Evolutionary conservation across 2,888 invertebrate species (phyloP).

Genomic region (Criorhina ranunculi): DNA sequence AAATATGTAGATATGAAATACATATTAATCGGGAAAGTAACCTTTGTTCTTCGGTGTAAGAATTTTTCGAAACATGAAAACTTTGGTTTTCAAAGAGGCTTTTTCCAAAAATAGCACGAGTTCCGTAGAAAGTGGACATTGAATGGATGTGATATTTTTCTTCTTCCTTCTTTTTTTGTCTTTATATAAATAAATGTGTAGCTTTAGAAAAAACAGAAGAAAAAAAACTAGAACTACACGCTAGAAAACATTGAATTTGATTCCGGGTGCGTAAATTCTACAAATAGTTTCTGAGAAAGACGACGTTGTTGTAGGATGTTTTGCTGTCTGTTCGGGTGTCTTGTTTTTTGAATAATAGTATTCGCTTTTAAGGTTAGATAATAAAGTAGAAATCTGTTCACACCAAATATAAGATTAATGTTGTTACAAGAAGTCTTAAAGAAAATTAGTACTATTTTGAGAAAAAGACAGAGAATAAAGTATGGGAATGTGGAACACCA

Average conservation of each 20-base stretch:
- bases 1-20: background rate
- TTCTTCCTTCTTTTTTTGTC: background rate
- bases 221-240: slow-evolving; percentile 7
- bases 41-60: slow-evolving; percentile 33
- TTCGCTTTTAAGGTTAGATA: slow-evolving; percentile 20
- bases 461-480: too few relatives aligned
- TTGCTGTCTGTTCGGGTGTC: background rate
- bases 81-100: slow-evolving; percentile 16
- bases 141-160: slow-evolving; percentile 5
- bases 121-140: slow-evolving; percentile 31
- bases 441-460: too few relatives aligned
- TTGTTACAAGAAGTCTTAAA: slow-evolving; percentile 1
- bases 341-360: background rate
- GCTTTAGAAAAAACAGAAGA: slow-evolving; percentile 15
- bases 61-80: slow-evolving; percentile 24
- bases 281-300: slow-evolving; percentile 33
- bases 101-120: slow-evolving; percentile 42
- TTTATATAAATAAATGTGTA: slow-evolving; percentile 40
- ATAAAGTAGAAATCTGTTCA: slow-evolving; percentile 15
- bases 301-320: background rate
- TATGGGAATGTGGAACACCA: too few relatives aligned
- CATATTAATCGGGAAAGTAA: slow-evolving; percentile 20
- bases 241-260: slow-evolving; percentile 26
- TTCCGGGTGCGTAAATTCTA: slow-evolving; percentile 60
- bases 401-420: background rate